phyloP scores from a whole-genome alignment of 2,113 vertebrate species.

The Speoplatyrhinus poulsoni region DNA sequence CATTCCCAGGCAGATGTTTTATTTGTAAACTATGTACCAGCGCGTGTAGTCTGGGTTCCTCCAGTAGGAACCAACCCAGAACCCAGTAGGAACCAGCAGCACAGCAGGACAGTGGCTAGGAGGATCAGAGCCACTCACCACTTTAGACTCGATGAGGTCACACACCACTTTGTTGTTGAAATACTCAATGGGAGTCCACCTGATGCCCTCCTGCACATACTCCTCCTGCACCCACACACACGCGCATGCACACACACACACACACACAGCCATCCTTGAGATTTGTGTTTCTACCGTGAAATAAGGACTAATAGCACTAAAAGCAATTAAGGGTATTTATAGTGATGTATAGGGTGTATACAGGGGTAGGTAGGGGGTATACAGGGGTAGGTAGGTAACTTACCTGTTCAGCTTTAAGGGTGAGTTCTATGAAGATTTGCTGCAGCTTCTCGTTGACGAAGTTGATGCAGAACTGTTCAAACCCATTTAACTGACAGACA shows the following conservation, averaged over 20 bases:
- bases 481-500: slow-evolving; percentile 77
- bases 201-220: slow-evolving; percentile 83
- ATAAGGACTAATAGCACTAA: too few relatives aligned
- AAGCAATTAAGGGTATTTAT: too few relatives aligned
- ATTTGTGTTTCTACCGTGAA: too few relatives aligned
- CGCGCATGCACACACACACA: not conserved
- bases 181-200: slow-evolving; percentile 82
- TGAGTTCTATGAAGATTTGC: slow-evolving; percentile 85
- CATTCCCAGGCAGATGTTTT: too few relatives aligned
- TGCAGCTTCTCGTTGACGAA: slow-evolving; percentile 86
- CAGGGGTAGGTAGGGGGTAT: too few relatives aligned
- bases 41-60: too few relatives aligned
- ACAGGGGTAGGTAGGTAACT: too few relatives aligned
- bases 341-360: too few relatives aligned
- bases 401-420: slow-evolving; percentile 85
- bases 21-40: too few relatives aligned
- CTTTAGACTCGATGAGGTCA: slow-evolving; percentile 85
- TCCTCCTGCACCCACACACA: slow-evolving; percentile 74
- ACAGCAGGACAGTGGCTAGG: not conserved
- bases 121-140: slow-evolving; percentile 67
- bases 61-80: too few relatives aligned
- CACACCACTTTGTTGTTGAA: slow-evolving; percentile 87
- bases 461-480: slow-evolving; percentile 86
- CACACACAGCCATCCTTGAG: not conserved
- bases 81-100: too few relatives aligned